Evolutionary conservation across 2,113 vertebrate genomes (phyloP).

Genomic region (Sylvilagus bachmani): DNA sequence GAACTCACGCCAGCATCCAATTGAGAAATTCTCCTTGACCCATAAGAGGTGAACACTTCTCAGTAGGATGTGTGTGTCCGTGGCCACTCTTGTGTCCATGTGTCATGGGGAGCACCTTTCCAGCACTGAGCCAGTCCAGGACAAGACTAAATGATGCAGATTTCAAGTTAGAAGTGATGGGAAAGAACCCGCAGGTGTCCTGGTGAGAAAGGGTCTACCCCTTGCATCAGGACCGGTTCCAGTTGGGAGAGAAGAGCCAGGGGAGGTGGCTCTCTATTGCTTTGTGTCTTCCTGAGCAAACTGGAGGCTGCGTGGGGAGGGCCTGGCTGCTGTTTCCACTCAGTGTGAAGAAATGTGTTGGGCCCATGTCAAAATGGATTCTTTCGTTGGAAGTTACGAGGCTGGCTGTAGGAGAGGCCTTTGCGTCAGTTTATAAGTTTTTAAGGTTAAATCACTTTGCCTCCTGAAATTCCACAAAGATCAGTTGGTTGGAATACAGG

Average conservation of each 20-base stretch:
- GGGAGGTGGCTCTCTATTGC: neutral
- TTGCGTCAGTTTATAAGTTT: neutral
- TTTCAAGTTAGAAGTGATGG: neutral
- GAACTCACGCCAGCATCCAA: neutral
- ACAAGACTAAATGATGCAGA: neutral
- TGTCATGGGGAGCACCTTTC: neutral
- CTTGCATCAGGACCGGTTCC: neutral
- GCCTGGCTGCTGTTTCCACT: fast-evolving
- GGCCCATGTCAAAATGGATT: fast-evolving
- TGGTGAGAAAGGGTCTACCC: neutral
- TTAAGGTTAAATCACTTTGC: neutral
- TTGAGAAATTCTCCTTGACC: neutral
- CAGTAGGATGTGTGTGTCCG: neutral
- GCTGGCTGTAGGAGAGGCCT: neutral
- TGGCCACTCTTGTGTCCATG: neutral
- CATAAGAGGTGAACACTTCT: neutral
- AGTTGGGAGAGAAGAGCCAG: neutral
- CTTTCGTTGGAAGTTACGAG: neutral
- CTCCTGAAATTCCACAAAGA: constrained; percentile 31
- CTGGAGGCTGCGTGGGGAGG: neutral
- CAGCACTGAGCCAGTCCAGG: neutral
- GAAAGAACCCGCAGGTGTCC: neutral
- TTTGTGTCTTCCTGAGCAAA: neutral
- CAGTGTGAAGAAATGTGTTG: fast-evolving
- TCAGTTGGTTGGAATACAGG: neutral